phyloP scores from a whole-genome alignment of 2,888 invertebrate genomes.

The Poecilus cupreus region DNA sequence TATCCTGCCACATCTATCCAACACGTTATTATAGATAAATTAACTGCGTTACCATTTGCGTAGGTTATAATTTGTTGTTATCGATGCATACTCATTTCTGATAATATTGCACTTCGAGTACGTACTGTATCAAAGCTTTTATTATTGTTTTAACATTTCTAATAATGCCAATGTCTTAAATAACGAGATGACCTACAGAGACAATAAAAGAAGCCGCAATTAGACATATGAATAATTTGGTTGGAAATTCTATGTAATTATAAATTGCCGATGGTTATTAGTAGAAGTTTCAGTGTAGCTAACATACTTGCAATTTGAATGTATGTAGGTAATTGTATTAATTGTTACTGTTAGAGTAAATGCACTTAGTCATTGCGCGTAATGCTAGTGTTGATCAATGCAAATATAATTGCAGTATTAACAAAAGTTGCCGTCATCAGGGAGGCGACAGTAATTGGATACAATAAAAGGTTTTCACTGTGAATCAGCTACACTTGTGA shows the following conservation, averaged over 20 bases:
- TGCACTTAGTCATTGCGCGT: not conserved
- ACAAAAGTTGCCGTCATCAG: conserved; percentile 24
- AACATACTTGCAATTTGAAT: conserved; percentile 8
- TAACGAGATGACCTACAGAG: too few relatives aligned
- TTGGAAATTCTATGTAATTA: conserved; percentile 9
- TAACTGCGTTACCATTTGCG: too few relatives aligned
- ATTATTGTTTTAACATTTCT: too few relatives aligned
- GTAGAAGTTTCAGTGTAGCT: not conserved
- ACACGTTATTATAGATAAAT: too few relatives aligned
- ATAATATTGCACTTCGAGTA: too few relatives aligned
- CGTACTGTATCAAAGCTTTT: too few relatives aligned
- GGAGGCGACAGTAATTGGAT: conserved; percentile 9
- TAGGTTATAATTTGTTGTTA: too few relatives aligned
- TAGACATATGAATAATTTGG: not conserved
- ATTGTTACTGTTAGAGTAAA: conserved; percentile 12
- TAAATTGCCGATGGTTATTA: not conserved
- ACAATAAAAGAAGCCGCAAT: too few relatives aligned
- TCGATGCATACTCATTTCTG: too few relatives aligned
- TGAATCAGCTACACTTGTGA: not conserved
- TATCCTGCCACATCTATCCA: too few relatives aligned
- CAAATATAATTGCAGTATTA: conserved; percentile 21
- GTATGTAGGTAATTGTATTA: not conserved
- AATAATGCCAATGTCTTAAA: too few relatives aligned
- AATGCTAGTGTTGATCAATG: conserved; percentile 25
- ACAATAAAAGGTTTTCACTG: not conserved